Conservation (phyloP, 2,888 invertebrate species). For the Caenorhabditis imperialis region DNA sequence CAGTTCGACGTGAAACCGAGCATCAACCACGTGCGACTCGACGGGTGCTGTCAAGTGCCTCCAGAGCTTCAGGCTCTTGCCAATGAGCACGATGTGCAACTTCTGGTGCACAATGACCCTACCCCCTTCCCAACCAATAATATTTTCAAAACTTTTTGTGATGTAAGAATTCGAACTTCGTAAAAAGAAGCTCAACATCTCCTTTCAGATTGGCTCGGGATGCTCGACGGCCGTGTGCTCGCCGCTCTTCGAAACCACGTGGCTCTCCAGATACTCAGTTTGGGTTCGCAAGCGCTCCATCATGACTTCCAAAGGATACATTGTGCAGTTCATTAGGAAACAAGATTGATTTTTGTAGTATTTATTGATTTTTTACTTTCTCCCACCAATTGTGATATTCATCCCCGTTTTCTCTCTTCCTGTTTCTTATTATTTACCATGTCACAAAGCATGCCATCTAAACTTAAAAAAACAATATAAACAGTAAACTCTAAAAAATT, state of each 20-base stretch:
- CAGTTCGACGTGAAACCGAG: conserved; percentile 68
- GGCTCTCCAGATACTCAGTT: conserved; percentile 77
- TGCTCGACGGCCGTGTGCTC: conserved; percentile 55
- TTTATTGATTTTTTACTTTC: conserved; percentile 17
- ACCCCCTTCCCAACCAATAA: conserved; percentile 79
- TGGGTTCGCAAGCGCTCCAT: conserved; percentile 77
- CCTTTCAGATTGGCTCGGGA: conserved; percentile 38
- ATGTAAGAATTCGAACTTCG: conserved; percentile 12
- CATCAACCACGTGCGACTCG: conserved; percentile 74
- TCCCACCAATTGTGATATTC: not conserved
- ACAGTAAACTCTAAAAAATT: not conserved
- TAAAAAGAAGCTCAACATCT: not conserved
- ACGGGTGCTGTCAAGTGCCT: conserved; percentile 81
- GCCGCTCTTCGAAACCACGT: conserved; percentile 69
- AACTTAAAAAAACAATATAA: conserved; percentile 1
- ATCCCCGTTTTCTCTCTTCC: not conserved
- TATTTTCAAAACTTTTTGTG: conserved; percentile 70
- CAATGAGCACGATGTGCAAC: conserved; percentile 89
- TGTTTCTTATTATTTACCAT: not conserved
- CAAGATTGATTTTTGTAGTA: conserved; percentile 20
- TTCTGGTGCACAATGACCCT: conserved; percentile 95
- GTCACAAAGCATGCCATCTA: not conserved
- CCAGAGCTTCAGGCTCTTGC: conserved; percentile 91
- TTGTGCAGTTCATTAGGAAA: conserved; percentile 67
- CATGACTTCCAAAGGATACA: conserved; percentile 76